A percentile compares a stretch with the other conserved stretches of the same genome.
phyloP scores from a whole-genome alignment of 92 coral and sea anemone species.

The Epizoanthus illoricatus region DNA sequence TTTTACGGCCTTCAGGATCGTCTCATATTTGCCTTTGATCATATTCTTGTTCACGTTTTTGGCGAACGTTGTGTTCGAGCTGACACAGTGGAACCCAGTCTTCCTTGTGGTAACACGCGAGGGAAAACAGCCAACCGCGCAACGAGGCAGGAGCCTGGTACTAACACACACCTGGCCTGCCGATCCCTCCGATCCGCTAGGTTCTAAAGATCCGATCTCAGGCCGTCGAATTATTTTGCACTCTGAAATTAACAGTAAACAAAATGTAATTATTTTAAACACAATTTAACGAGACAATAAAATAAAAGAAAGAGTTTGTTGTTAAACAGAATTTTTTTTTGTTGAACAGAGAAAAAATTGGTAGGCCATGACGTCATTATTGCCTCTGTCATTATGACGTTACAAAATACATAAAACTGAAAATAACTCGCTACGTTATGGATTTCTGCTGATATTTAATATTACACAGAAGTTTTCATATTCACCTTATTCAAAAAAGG shows the following conservation, averaged over 20 bases:
- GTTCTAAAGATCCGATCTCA: neutral
- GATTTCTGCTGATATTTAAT: too few relatives aligned
- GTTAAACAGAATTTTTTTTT: too few relatives aligned
- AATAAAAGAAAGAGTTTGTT: neutral
- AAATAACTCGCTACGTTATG: too few relatives aligned
- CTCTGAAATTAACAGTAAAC: neutral
- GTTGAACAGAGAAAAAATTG: neutral
- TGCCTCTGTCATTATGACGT: too few relatives aligned
- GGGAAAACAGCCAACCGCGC: slow-evolving; percentile 7
- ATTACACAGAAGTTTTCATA: too few relatives aligned
- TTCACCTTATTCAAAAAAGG: too few relatives aligned
- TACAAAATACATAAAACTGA: too few relatives aligned
- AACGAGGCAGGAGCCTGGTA: slow-evolving; percentile 13
- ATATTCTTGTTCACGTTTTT: neutral
- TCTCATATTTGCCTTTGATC: neutral
- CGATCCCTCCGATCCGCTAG: neutral
- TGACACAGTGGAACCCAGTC: slow-evolving; percentile 23
- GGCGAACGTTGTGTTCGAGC: slow-evolving; percentile 1
- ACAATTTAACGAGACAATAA: neutral
- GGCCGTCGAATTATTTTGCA: slow-evolving; percentile 17
- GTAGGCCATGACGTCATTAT: neutral
- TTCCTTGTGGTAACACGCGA: neutral
- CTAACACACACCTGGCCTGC: slow-evolving; percentile 4
- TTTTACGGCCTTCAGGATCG: neutral
- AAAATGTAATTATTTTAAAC: neutral